A percentile compares a stretch with the other conserved stretches of the same genome.
Conservation (phyloP, 2,113 vertebrate genomes). For the Pelvicachromis taeniatus region DNA sequence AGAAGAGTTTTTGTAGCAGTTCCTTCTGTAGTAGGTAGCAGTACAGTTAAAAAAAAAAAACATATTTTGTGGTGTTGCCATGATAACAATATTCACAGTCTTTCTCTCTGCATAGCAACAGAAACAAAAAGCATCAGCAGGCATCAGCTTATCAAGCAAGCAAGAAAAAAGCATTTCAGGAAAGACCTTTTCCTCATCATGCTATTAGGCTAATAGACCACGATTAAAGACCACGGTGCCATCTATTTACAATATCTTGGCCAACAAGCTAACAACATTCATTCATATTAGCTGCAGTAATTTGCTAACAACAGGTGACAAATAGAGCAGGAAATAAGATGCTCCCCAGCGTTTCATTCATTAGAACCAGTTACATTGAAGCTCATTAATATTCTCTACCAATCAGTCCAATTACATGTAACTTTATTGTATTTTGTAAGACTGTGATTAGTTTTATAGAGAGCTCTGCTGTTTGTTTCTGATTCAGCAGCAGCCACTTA, state of each 20-base stretch:
- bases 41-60: not conserved
- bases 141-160: not conserved
- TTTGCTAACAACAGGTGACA: conserved; percentile 55
- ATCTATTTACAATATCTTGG: conserved; percentile 25
- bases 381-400: conserved; percentile 68
- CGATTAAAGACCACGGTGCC: not conserved
- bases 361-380: conserved; percentile 56
- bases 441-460: conserved; percentile 43
- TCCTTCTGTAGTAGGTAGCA: not conserved
- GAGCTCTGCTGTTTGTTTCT: conserved; percentile 13
- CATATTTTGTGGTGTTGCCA: not conserved
- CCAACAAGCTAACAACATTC: conserved; percentile 5
- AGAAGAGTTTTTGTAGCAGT: not conserved
- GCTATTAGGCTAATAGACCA: not conserved
- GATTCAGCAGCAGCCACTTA: conserved; percentile 37
- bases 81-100: not conserved
- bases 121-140: not conserved
- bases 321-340: conserved; percentile 57
- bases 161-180: not conserved
- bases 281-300: conserved; percentile 25
- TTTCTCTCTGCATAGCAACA: not conserved
- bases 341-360: conserved; percentile 28
- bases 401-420: conserved; percentile 58
- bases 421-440: conserved; percentile 44
- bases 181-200: not conserved